A percentile compares a stretch with the other conserved stretches of the same genome.
Conservation (phyloP, 2,113 vertebrate species). For the Opisthocomus hoazin region DNA sequence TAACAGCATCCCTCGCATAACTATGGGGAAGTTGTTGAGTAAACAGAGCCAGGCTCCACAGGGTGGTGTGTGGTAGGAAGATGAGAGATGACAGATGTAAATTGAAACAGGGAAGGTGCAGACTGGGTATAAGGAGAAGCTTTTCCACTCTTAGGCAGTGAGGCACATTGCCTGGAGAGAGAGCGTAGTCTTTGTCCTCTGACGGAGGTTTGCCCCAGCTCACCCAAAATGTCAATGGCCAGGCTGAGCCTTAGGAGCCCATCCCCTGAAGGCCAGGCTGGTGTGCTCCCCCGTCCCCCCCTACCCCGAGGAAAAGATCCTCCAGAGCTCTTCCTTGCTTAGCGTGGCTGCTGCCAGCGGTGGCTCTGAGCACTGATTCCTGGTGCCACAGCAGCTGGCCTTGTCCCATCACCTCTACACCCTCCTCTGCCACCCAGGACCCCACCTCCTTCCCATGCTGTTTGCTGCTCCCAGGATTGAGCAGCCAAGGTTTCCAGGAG, state of each 20-base stretch:
- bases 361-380: background rate
- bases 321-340: background rate
- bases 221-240: background rate
- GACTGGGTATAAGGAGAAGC: background rate
- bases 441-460: background rate
- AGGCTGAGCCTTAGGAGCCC: background rate
- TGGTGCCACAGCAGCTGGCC: background rate
- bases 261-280: background rate
- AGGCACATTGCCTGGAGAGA: background rate
- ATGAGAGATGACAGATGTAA: background rate
- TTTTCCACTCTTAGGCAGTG: background rate
- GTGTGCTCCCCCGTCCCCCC: rapidly evolving
- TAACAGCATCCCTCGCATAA: background rate
- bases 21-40: background rate
- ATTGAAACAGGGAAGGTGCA: rapidly evolving
- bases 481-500: background rate
- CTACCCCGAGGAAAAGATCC: too few species aligned
- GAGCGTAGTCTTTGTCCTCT: rapidly evolving
- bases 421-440: background rate
- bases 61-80: background rate
- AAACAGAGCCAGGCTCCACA: background rate
- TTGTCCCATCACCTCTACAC: background rate
- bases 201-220: background rate
- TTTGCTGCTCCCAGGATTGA: background rate
- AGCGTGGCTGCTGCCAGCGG: rapidly evolving